Conservation (phyloP, 1,140 invertebrate species). For the Adelges cooleyi region DNA sequence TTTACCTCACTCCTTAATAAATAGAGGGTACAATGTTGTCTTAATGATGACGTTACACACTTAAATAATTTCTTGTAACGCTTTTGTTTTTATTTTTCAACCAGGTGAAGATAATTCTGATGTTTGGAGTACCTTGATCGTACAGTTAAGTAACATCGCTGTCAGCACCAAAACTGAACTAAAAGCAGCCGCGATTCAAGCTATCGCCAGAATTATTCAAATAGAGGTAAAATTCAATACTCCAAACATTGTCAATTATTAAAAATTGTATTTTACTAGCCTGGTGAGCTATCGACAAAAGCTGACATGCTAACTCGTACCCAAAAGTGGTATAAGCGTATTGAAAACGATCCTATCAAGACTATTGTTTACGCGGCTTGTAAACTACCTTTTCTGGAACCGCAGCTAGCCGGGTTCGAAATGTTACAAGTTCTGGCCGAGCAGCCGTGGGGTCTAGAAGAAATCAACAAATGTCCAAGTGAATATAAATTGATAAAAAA, state of each 20-base stretch:
- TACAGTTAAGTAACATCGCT: slow-evolving; percentile 44
- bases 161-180: slow-evolving; percentile 41
- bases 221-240: slow-evolving; percentile 40
- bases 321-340: slow-evolving; percentile 47
- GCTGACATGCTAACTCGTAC: slow-evolving; percentile 41
- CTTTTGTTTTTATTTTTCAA: too few species aligned
- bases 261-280: slow-evolving; percentile 31
- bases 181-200: slow-evolving; percentile 49
- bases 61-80: too few species aligned
- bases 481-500: slow-evolving; percentile 25
- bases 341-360: slow-evolving; percentile 45
- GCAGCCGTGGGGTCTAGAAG: slow-evolving; percentile 52
- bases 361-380: slow-evolving; percentile 44
- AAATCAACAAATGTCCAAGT: slow-evolving; percentile 45
- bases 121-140: slow-evolving; percentile 43
- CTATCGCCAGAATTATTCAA: slow-evolving; percentile 45
- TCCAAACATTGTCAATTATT: slow-evolving; percentile 3
- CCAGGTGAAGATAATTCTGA: slow-evolving; percentile 40
- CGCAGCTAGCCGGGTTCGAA: slow-evolving; percentile 44
- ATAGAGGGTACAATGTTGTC: too few species aligned
- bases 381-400: slow-evolving; percentile 51
- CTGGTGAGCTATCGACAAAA: slow-evolving; percentile 38
- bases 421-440: slow-evolving; percentile 43
- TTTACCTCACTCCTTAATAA: too few species aligned
- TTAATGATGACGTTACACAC: too few species aligned